These are phyloP conservation scores for Centropus bengalensis DNA, from an alignment of 2,113 vertebrate genomes.

Conservation along the genomic window DNA sequence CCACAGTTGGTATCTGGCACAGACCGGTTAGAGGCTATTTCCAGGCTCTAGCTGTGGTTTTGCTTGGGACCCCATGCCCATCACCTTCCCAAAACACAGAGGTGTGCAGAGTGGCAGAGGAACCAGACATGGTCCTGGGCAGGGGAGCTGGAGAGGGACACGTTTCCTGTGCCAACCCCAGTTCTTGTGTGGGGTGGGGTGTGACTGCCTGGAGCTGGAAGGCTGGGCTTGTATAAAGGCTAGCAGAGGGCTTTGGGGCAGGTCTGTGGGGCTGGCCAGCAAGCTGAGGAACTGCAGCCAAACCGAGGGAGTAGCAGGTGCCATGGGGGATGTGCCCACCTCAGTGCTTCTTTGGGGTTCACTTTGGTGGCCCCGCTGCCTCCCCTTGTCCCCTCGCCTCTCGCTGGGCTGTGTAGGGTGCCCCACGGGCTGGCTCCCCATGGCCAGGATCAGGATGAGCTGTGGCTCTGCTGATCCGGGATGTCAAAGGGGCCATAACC, in stretches of 20 bases:
- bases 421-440: background rate
- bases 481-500: constrained; percentile 61
- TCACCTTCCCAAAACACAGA: background rate
- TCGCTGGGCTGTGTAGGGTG: background rate
- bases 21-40: background rate
- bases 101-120: background rate
- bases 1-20: background rate
- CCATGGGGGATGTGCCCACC: background rate
- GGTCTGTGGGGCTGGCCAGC: background rate
- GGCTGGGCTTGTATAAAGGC: background rate
- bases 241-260: background rate
- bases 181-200: background rate
- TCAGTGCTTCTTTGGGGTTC: background rate
- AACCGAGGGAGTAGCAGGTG: background rate
- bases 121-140: background rate
- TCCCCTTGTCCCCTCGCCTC: background rate
- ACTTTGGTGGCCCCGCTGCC: fast-evolving
- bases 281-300: background rate
- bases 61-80: background rate
- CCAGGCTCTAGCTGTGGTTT: background rate
- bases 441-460: constrained; percentile 15
- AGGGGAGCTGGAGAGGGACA: background rate
- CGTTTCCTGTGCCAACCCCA: background rate
- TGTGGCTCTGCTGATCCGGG: background rate
- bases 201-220: background rate